Conservation (phyloP, 2,797 vertebrate species). For the Anisognathus igniventris region DNA sequence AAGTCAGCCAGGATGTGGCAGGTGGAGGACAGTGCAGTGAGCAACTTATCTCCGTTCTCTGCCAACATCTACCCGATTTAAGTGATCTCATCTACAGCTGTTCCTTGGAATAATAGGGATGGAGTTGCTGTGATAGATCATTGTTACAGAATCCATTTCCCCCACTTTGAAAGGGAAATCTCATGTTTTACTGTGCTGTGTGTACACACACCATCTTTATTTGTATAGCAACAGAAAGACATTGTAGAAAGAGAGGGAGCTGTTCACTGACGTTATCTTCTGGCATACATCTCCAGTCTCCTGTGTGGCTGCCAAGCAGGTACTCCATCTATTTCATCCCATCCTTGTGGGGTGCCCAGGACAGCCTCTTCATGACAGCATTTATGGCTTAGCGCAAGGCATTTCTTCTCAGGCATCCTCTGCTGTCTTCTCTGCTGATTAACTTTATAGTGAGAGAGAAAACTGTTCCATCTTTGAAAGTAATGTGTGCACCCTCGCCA, state of each 20-base stretch:
- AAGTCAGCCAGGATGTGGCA: not conserved
- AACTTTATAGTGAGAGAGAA: not conserved
- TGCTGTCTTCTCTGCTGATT: not conserved
- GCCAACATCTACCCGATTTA: not conserved
- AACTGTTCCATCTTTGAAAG: not conserved
- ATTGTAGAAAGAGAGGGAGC: not conserved
- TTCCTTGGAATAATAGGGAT: constrained; percentile 1
- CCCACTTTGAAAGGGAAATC: not conserved
- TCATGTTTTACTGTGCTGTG: not conserved
- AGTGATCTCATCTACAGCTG: not conserved
- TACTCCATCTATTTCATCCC: not conserved
- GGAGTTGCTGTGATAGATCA: not conserved
- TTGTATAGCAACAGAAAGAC: not conserved
- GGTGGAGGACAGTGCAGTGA: not conserved
- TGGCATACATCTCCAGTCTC: not conserved
- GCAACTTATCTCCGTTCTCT: not conserved
- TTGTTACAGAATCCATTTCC: constrained; percentile 2
- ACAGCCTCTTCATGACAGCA: not conserved
- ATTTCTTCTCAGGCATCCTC: not conserved
- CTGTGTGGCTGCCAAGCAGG: not conserved
- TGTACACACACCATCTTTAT: not conserved
- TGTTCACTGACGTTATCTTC: not conserved
- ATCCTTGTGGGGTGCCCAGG: not conserved
- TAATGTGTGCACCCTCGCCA: not conserved
- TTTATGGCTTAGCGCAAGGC: not conserved